These are phyloP conservation scores for Sialia sialis DNA, from an alignment of 2,113 vertebrate genomes.

Conservation along the genomic window DNA sequence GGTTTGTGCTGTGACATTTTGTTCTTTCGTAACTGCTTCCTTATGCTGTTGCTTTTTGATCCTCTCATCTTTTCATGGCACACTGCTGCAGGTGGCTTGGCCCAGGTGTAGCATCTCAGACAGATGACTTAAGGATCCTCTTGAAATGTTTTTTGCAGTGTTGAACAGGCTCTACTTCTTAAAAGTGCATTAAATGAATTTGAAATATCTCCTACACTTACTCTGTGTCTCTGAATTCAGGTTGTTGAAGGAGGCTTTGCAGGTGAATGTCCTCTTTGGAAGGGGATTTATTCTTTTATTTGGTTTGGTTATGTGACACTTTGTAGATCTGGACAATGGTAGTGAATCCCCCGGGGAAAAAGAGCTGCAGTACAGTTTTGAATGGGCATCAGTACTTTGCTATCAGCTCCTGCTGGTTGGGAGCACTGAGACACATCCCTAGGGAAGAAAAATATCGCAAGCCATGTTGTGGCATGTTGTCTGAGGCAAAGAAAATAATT, in stretches of 20 bases:
- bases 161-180: not conserved
- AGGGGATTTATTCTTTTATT: not conserved
- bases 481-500: rapidly evolving
- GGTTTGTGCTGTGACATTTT: not conserved
- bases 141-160: not conserved
- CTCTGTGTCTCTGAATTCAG: not conserved
- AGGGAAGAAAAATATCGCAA: not conserved
- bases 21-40: not conserved
- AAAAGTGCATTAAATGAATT: not conserved
- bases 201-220: not conserved
- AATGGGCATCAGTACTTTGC: not conserved
- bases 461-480: not conserved
- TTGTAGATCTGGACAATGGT: not conserved
- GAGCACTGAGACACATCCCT: not conserved
- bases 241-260: not conserved
- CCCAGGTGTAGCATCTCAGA: not conserved
- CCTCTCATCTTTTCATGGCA: not conserved
- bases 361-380: not conserved
- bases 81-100: not conserved
- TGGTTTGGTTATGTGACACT: not conserved
- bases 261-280: not conserved
- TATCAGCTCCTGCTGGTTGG: not conserved
- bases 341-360: not conserved
- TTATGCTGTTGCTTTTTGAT: not conserved
- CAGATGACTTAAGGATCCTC: not conserved